phyloP scores from a whole-genome alignment of 2,797 vertebrate genomes.

The Acipenser ruthenus region DNA sequence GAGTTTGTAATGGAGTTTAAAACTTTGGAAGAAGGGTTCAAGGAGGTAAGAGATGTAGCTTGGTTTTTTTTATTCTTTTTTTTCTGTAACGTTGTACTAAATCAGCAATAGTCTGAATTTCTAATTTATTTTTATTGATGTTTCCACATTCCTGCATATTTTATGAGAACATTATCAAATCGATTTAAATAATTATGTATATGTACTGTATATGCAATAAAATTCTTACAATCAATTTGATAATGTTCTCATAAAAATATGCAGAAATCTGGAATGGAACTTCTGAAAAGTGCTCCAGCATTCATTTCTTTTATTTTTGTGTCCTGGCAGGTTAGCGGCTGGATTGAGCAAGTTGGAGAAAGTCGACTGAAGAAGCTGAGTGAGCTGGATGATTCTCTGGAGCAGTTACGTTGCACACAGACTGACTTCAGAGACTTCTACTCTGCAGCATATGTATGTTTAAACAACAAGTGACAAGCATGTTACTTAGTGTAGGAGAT shows the following conservation, averaged over 20 bases:
- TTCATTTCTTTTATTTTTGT: background rate
- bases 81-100: background rate
- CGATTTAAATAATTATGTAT: too few relatives aligned
- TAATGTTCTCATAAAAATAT: background rate
- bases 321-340: conserved; percentile 65
- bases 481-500: too few relatives aligned
- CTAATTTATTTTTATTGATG: too few relatives aligned
- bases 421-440: conserved; percentile 73
- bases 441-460: conserved; percentile 54
- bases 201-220: too few relatives aligned
- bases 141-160: too few relatives aligned
- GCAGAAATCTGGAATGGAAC: too few relatives aligned
- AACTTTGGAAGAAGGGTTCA: conserved; percentile 61
- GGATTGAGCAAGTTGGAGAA: conserved; percentile 78
- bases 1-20: conserved; percentile 68
- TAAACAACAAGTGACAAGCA: background rate
- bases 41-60: conserved; percentile 53
- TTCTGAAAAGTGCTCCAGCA: too few relatives aligned
- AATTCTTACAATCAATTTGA: background rate
- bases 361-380: conserved; percentile 51
- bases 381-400: conserved; percentile 68
- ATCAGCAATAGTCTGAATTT: too few relatives aligned
- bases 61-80: background rate
- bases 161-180: too few relatives aligned
- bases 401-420: conserved; percentile 62